Percentiles rank a stretch among this genome's conserved stretches.
These are phyloP conservation scores for Netelia fuscicornis DNA, from an alignment of 2,888 invertebrate genomes.

Conservation along the genomic window DNA sequence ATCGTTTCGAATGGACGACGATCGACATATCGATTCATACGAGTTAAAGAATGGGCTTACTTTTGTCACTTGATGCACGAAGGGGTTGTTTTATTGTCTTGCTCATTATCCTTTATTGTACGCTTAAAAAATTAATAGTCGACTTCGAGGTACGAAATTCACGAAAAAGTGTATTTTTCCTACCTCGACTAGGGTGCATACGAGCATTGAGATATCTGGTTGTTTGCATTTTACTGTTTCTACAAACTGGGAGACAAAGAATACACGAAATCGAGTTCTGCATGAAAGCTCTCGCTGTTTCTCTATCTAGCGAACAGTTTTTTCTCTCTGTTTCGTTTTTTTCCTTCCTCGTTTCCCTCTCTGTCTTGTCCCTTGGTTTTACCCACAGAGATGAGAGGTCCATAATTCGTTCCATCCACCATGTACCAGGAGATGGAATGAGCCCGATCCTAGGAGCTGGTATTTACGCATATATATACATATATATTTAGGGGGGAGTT, in stretches of 20 bases:
- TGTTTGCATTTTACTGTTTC: background rate
- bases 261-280: background rate
- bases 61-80: no score
- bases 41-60: no score
- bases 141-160: no score
- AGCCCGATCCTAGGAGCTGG: background rate
- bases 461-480: background rate
- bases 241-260: background rate
- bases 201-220: background rate
- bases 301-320: background rate
- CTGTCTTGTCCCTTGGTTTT: background rate
- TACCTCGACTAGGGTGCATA: background rate
- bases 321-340: background rate
- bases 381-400: conserved; percentile 44
- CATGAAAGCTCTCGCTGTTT: background rate
- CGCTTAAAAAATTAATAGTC: no score
- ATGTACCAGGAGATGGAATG: conserved; percentile 2
- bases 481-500: background rate
- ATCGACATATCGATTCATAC: no score
- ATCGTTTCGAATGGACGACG: no score
- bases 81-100: no score
- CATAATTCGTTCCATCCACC: conserved; percentile 55
- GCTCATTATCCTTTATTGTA: no score
- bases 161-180: no score
- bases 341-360: background rate